Conservation (phyloP, 2,888 invertebrate genomes). For the Arrhopalites spinosus region DNA sequence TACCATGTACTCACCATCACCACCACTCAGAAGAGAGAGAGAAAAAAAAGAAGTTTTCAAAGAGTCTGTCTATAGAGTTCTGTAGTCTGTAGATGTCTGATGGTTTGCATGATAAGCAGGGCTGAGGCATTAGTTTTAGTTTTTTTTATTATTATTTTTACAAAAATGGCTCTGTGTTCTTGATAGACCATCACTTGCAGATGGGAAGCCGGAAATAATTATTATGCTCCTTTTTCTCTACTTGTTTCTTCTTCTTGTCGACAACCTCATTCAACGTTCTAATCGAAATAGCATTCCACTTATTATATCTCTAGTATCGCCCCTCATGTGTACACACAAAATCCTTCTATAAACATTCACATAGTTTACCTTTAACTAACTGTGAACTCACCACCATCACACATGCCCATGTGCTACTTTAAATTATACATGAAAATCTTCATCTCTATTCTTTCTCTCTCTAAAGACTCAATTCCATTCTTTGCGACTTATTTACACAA, state of each 20-base stretch:
- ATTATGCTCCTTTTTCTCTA: slow-evolving; percentile 18
- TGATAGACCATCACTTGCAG: slow-evolving; percentile 46
- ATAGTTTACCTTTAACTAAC: too few relatives aligned
- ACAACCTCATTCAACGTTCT: slow-evolving; percentile 6
- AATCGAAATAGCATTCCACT: slow-evolving; percentile 33
- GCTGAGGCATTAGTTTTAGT: slow-evolving; percentile 28
- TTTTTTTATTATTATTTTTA: background rate
- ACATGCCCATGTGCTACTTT: too few relatives aligned
- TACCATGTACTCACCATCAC: background rate
- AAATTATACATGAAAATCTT: too few relatives aligned
- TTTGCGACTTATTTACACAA: too few relatives aligned
- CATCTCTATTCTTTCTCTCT: background rate
- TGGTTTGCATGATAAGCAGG: background rate
- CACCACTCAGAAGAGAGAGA: background rate
- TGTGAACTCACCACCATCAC: too few relatives aligned
- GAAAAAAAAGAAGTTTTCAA: background rate
- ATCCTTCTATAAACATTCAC: too few relatives aligned
- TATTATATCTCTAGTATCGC: too few relatives aligned
- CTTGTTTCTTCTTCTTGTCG: background rate
- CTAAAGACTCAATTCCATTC: too few relatives aligned
- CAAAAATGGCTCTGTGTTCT: slow-evolving; percentile 37
- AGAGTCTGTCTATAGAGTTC: background rate
- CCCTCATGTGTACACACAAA: background rate
- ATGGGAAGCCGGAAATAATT: slow-evolving; percentile 43
- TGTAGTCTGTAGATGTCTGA: background rate